Base-by-base conservation (phyloP, 1,140 invertebrate species). In the Leptestheria dahalacensis region DNA sequence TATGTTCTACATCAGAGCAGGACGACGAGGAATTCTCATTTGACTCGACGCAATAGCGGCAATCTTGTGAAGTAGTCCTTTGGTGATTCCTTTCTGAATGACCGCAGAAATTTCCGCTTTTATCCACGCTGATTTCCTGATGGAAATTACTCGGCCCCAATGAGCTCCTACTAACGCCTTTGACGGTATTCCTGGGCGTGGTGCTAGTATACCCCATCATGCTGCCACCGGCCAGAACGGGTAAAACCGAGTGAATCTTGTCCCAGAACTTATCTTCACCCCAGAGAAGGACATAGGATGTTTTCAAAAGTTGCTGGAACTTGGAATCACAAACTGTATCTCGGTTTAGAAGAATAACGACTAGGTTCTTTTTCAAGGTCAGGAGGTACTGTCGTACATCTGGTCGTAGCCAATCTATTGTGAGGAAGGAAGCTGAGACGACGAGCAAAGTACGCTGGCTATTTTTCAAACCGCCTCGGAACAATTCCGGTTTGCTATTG, bases 231-330 rank as follows among this genome's bases (percentile, higher is more conserved):
- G 33, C 26, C 12, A 29, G 26, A 26, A 56, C 84, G 41, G 91
- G 91, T 82, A 95, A 83, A 21, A 88, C 86, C 67, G 88, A 91
- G 66, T 86, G 81, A 54, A 97, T 76, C 73, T 94, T 94, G 68
- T 92, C 83, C 91, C 91, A 96, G 74, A 96, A 96, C 66, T 87
- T 81, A 69, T 88, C 84, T 74, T 94, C 91, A 59, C 86, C 88
- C 86, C 88, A 92, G 68, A 89, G 84, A 66, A 94, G 82, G 57
- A 78, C 74, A 2, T 88, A 91, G 73, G 88, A 88, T 12, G 87
- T 89, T 66, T 91, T 86, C 61, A 95, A 78, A 74, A 90, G 91
- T 65, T 90, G 79, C 63, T 86, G 77, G 62, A 96, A 78, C 73
- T 95, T 48, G n/a, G 48, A n/a, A 46, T 62, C 55, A 3, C 23